Percentiles rank a stretch among this genome's conserved stretches.
phyloP scores from a whole-genome alignment of 1,140 invertebrate genomes.

The Gonioctena quinquepunctata region DNA sequence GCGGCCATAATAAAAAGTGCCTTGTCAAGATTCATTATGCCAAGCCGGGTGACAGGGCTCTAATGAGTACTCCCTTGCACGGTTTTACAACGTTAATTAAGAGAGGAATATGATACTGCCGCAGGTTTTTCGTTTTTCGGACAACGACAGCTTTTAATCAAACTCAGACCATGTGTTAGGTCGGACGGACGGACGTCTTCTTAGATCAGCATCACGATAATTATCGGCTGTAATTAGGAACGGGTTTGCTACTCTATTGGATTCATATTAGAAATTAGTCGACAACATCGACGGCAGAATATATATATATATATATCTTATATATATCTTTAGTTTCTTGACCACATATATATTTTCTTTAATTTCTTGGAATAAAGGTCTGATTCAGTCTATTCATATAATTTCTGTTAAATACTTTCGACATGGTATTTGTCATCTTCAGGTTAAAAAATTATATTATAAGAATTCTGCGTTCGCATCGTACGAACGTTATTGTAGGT shows the following conservation, averaged over 20 bases:
- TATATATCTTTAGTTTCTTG: too few relatives aligned
- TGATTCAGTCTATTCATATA: too few relatives aligned
- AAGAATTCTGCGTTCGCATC: too few relatives aligned
- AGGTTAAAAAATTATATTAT: too few relatives aligned
- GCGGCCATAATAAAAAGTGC: constrained; percentile 51
- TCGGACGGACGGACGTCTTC: background rate
- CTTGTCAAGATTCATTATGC: constrained; percentile 54
- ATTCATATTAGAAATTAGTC: background rate
- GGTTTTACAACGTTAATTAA: constrained; percentile 54
- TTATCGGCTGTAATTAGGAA: background rate
- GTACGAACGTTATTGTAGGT: too few relatives aligned
- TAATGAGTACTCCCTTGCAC: constrained; percentile 54
- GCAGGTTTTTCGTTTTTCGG: constrained; percentile 38
- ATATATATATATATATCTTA: too few relatives aligned
- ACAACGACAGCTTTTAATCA: constrained; percentile 43
- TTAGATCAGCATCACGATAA: background rate
- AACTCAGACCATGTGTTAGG: constrained; percentile 23
- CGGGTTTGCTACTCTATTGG: background rate
- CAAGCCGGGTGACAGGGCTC: constrained; percentile 51
- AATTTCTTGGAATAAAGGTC: too few relatives aligned
- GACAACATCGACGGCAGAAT: too few relatives aligned
- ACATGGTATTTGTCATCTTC: too few relatives aligned
- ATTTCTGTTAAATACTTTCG: too few relatives aligned
- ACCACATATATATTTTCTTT: too few relatives aligned
- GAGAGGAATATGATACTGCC: constrained; percentile 51